phyloP scores from a whole-genome alignment of 2,888 invertebrate genomes.

The Chrysolina oricalcia region DNA sequence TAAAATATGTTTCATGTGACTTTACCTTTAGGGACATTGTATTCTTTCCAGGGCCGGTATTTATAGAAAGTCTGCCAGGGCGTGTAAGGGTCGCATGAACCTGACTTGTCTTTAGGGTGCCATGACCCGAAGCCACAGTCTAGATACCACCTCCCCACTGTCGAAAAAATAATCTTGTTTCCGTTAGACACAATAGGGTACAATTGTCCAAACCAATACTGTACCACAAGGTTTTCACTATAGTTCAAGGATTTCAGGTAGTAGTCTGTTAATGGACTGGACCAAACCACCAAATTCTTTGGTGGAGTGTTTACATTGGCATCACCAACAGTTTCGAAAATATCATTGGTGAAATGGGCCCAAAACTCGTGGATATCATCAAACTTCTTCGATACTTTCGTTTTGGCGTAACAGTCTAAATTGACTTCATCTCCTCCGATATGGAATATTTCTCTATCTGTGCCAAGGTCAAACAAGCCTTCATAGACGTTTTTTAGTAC shows the following conservation, averaged over 20 bases:
- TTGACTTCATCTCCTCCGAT: constrained; percentile 87
- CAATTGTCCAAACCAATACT: constrained; percentile 85
- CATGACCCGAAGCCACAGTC: constrained; percentile 91
- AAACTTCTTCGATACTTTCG: constrained; percentile 66
- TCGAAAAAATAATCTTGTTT: constrained; percentile 83
- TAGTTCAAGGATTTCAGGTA: constrained; percentile 48
- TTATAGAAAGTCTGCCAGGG: constrained; percentile 89
- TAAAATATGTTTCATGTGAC: not conserved
- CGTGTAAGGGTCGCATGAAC: constrained; percentile 87
- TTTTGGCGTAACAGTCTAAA: constrained; percentile 80
- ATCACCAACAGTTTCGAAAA: constrained; percentile 75
- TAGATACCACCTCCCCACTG: constrained; percentile 89
- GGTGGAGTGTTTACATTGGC: constrained; percentile 74
- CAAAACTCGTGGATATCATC: constrained; percentile 81
- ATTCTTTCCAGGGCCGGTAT: constrained; percentile 81
- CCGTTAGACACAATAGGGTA: constrained; percentile 81
- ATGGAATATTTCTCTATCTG: constrained; percentile 85
- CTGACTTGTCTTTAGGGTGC: constrained; percentile 76
- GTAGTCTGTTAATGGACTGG: constrained; percentile 80
- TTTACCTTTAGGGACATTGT: constrained; percentile 60
- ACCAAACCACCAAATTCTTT: constrained; percentile 81
- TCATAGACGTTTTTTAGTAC: constrained; percentile 82
- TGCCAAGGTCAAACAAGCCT: constrained; percentile 82
- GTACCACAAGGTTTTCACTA: constrained; percentile 76
- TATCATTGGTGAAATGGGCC: constrained; percentile 80